phyloP scores from a whole-genome alignment of 2,113 vertebrate species.

The western clawed frog (Xenopus tropicalis) region DNA sequence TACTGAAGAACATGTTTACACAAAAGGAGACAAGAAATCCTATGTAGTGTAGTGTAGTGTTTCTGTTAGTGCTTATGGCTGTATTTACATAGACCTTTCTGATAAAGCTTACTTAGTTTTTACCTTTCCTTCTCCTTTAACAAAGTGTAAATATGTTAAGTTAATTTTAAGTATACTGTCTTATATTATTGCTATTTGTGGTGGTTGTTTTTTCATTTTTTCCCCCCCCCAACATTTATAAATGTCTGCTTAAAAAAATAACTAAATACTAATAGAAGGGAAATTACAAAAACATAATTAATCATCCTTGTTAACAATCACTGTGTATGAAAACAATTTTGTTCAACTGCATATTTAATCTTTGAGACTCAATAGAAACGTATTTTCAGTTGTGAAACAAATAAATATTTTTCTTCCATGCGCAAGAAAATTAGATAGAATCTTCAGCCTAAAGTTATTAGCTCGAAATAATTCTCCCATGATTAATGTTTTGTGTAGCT shows the following conservation, averaged over 20 bases:
- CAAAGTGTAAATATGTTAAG: too few relatives aligned
- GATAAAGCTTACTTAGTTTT: too few relatives aligned
- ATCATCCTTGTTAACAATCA: constrained; percentile 5
- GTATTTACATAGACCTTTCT: too few relatives aligned
- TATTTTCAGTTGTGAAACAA: constrained; percentile 21
- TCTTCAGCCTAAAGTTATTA: constrained; percentile 30
- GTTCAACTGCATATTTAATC: constrained; percentile 13
- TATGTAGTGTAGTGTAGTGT: too few relatives aligned
- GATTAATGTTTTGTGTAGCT: constrained; percentile 42
- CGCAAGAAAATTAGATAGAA: constrained; percentile 30
- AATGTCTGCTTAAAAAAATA: not conserved
- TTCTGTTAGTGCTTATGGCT: too few relatives aligned
- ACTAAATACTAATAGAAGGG: not conserved
- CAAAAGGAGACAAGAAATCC: too few relatives aligned
- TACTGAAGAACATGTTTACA: too few relatives aligned
- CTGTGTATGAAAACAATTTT: constrained; percentile 15
- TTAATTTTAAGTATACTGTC: too few relatives aligned
- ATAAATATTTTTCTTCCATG: constrained; percentile 16
- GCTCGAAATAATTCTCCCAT: constrained; percentile 43
- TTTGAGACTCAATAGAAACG: constrained; percentile 14
- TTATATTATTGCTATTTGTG: too few relatives aligned
- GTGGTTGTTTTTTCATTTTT: too few relatives aligned
- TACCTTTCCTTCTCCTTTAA: too few relatives aligned
- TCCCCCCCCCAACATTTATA: too few relatives aligned
- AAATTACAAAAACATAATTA: constrained; percentile 11